Base-by-base conservation (phyloP, 1,140 invertebrate genomes). In the Zaprionus africanus region DNA sequence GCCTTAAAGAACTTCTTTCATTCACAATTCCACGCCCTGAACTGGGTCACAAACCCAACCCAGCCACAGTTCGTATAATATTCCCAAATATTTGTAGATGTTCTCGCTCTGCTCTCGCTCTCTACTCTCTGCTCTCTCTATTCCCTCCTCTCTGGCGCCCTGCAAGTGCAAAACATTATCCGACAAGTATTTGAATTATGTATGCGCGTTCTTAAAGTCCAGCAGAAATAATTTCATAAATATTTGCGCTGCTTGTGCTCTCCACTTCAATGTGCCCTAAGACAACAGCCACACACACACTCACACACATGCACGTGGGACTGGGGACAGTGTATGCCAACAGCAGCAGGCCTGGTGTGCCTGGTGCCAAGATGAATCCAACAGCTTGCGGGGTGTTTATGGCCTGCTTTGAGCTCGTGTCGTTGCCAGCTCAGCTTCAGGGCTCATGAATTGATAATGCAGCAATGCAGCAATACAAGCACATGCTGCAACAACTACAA, bases 391-490 rank as follows among this genome's bases (percentile, higher is more conserved):
- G 57, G 79, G 82, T 86, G 79, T 85, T 86, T 85, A 85, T 85
- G 76, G 76, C 78, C 71, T 59, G 63, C 68, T 71, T 79, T 78
- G 65, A 24, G 72, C 60, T 64, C 28, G 34, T 65, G 53, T 76
- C 73, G 56, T 43, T 76, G 60, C 59, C 68, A 66, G 73, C 78
- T 75, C 72, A 61, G 72, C 19, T 7, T 26, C 65, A 69, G 67
- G 64, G 60, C 84, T 81, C 81, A 88, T 88, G 84, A 87, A 87
- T 87, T 88, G 84, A 76, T 87, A 88, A 88, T 88, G 80, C 84
- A 81, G 77, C 46, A 82, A 81, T 87, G 83, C 83, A 87, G 84
- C 74, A 43, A 58, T 59, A 53, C 67, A 65, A 51, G 59, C 36
- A 6, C 66, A 53, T 28, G 13, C 38, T 31, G n/a, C 71, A 67